Base-by-base conservation (phyloP, 2,888 invertebrate species). In the Mamestra brassicae region DNA sequence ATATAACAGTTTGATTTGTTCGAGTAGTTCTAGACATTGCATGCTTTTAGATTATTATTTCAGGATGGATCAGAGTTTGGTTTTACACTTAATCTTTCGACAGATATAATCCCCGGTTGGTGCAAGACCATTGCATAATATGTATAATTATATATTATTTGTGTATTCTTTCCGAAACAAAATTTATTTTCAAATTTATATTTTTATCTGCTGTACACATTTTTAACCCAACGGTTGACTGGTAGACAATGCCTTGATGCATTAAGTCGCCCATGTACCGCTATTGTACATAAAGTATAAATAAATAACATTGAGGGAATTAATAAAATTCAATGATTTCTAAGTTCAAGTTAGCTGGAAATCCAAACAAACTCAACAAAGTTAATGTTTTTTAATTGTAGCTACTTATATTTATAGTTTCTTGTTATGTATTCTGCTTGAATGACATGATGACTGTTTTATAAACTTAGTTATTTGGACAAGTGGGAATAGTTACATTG, bases 351-450 rank as follows among this genome's bases (percentile, higher is more conserved):
- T 26, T 26, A 26, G 26, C 34, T 58, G 5, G 7, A 36, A 74
- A 54, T 47, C 26, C 54, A 36, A 54, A 52, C 8, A n/a, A 50
- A 13, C 1, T 26, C 15, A 26, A 55, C 10, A 4, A 42, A 34
- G 60, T n/a, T 45, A 36, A 4, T 45, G 36, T 45, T 74, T 70
- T 75, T 34, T 81, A 38, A 55, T 66, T 73, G 45, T 67, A 13
- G 58, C 26, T 45, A 60, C 5, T 11, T 57, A 57, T 77, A 65
- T 57, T 26, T 61, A 67, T 47, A 55, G 42, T 55, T 57, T 52
- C 65, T 52, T 78, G 83, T 66, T 80, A 78, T 71, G 78, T 83
- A 65, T 82, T 71, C 7, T 47, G 45, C 72, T 50, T 72, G 68
- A 66, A 71, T 68, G 26, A 34, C 45, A 58, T 65, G 38, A 3